These are phyloP conservation scores for Eunapius fragilis DNA, from an alignment of 37 sponge, comb jelly and placozoan species.

Conservation along the genomic window DNA sequence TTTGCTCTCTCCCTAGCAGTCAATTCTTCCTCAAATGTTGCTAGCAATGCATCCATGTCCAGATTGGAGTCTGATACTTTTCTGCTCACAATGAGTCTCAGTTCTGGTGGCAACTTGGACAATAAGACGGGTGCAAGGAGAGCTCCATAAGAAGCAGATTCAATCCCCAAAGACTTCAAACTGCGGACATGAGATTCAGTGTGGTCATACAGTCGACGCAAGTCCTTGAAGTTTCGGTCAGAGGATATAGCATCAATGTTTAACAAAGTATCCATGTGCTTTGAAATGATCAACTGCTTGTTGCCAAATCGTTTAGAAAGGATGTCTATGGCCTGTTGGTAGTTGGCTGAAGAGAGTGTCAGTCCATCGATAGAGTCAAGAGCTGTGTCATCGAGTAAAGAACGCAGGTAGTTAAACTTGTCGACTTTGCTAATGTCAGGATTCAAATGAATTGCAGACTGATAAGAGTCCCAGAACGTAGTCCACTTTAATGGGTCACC, in stretches of 20 bases:
- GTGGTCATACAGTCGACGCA: conserved; percentile 16
- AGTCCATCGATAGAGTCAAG: conserved; percentile 4
- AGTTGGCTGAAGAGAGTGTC: conserved; percentile 4
- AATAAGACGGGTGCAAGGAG: conserved; percentile 1
- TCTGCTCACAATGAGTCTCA: conserved; percentile 27
- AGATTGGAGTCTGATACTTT: background rate
- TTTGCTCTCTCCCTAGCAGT: conserved; percentile 21
- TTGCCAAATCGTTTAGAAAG: conserved; percentile 26
- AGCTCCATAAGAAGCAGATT: conserved; percentile 17
- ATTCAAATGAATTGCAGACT: conserved; percentile 11
- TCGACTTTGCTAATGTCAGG: background rate
- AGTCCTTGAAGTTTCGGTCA: background rate
- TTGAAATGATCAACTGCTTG: conserved; percentile 5
- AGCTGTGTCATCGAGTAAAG: conserved; percentile 7
- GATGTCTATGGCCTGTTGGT: conserved; percentile 1
- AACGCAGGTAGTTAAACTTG: conserved; percentile 11
- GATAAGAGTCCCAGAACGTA: conserved; percentile 42
- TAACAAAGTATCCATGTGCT: conserved; percentile 16
- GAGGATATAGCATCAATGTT: conserved; percentile 6
- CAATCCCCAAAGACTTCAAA: conserved; percentile 16
- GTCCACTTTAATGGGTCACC: conserved; percentile 22
- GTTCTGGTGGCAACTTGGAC: conserved; percentile 9
- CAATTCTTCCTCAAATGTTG: conserved; percentile 23
- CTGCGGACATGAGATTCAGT: conserved; percentile 8
- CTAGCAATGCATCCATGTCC: conserved; percentile 7